These are phyloP conservation scores for Dryas iulia DNA, from an alignment of 1,140 invertebrate species.

Conservation along the genomic window DNA sequence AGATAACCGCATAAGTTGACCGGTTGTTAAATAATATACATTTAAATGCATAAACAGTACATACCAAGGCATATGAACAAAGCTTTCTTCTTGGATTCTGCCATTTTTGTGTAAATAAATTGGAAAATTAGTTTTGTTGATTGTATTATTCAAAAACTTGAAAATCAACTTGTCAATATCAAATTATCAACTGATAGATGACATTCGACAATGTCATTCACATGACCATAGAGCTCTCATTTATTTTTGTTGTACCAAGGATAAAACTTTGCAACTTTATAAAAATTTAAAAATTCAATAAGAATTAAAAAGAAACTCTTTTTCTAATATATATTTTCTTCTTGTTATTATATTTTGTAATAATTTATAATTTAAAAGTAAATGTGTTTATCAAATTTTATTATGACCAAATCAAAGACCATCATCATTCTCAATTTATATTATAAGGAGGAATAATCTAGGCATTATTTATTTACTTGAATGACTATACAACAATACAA, in stretches of 20 bases:
- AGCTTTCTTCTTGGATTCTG: constrained; percentile 62
- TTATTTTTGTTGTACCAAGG: background rate
- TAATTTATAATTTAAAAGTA: too few species aligned
- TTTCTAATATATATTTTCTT: too few species aligned
- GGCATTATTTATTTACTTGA: too few species aligned
- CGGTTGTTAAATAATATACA: background rate
- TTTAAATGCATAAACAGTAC: constrained; percentile 5
- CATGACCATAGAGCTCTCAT: background rate
- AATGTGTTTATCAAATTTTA: too few species aligned
- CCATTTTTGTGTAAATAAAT: constrained; percentile 33
- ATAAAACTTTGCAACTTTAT: too few species aligned
- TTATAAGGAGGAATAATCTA: too few species aligned
- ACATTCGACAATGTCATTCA: background rate
- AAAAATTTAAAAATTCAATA: background rate
- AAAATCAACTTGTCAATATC: background rate
- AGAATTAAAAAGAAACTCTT: background rate
- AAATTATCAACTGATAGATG: background rate
- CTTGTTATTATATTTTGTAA: too few species aligned
- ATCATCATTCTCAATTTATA: too few species aligned
- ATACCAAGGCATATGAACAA: constrained; percentile 74
- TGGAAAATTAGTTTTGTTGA: too few species aligned
- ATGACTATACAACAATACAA: too few species aligned
- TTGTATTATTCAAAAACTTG: too few species aligned
- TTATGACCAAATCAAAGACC: too few species aligned
- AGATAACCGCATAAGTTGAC: background rate